Evolutionary conservation across 2,888 invertebrate genomes (phyloP).

Genomic region (Invenusta paracnida): DNA sequence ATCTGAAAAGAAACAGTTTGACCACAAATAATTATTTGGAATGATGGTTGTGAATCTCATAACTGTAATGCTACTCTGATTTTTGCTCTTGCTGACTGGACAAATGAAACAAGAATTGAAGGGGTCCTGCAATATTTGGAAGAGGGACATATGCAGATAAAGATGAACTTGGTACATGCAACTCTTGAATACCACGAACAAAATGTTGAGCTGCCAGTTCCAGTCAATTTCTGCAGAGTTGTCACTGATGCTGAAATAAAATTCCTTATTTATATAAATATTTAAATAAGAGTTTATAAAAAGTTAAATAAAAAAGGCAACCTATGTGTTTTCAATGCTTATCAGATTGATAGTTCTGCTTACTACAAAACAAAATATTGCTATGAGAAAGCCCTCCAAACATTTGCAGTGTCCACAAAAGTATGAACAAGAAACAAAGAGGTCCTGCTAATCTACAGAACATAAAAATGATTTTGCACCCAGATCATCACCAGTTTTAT

Average conservation of each 20-base stretch:
- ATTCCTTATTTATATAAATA: neutral
- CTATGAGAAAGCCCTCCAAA: too few relatives aligned
- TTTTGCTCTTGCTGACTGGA: neutral
- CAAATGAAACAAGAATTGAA: neutral
- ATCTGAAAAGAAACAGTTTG: too few relatives aligned
- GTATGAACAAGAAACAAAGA: too few relatives aligned
- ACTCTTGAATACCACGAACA: neutral
- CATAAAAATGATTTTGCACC: too few relatives aligned
- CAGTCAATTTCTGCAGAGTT: neutral
- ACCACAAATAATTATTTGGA: neutral
- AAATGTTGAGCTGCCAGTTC: neutral
- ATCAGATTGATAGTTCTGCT: too few relatives aligned
- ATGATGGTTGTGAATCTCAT: constrained; percentile 2
- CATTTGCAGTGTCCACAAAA: too few relatives aligned
- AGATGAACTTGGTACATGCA: neutral
- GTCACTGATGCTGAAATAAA: neutral
- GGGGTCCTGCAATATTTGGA: neutral
- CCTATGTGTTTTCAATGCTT: neutral
- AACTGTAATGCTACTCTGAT: constrained; percentile 9
- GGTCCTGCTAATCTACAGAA: too few relatives aligned
- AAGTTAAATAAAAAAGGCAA: neutral
- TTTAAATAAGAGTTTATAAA: neutral
- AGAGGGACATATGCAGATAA: neutral
- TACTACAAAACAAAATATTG: too few relatives aligned
- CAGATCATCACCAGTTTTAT: too few relatives aligned